Evolutionary conservation across 2,888 invertebrate species (phyloP).

Genomic region (Cremastinae sp.): DNA sequence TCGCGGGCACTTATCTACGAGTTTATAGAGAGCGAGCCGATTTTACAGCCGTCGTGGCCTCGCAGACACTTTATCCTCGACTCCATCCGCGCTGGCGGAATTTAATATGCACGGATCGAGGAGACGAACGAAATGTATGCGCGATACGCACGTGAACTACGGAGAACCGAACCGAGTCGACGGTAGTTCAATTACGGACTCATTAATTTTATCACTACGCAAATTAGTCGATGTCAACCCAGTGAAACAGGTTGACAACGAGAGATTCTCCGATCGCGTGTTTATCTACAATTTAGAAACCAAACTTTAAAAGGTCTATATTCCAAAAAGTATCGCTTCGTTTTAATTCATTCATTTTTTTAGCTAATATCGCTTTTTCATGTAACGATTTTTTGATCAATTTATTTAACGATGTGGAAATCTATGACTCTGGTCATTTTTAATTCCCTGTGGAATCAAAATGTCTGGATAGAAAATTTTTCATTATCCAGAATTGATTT

Average conservation of each 20-base stretch:
- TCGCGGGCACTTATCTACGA: conserved; percentile 66
- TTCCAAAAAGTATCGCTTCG: conserved; percentile 57
- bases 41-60: conserved; percentile 64
- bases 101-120: conserved; percentile 1
- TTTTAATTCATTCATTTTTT: conserved; percentile 3
- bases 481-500: too few relatives aligned
- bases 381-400: conserved; percentile 15
- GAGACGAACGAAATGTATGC: conserved; percentile 19
- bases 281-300: neutral
- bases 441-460: too few relatives aligned
- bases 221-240: conserved; percentile 24
- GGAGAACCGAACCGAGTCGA: conserved; percentile 5
- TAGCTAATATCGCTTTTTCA: neutral
- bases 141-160: conserved; percentile 17
- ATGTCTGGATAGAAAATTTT: too few relatives aligned
- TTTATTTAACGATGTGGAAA: conserved; percentile 10
- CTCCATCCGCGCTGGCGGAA: neutral
- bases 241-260: neutral
- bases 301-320: conserved; percentile 14
- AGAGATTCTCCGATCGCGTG: neutral
- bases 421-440: neutral
- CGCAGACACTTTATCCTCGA: conserved; percentile 25
- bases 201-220: conserved; percentile 36
- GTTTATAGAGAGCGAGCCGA: conserved; percentile 60
- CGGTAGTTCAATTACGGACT: conserved; percentile 42